Base-by-base conservation (phyloP, 2,797 vertebrate genomes). In the Acrocephalus scirpaceus region DNA sequence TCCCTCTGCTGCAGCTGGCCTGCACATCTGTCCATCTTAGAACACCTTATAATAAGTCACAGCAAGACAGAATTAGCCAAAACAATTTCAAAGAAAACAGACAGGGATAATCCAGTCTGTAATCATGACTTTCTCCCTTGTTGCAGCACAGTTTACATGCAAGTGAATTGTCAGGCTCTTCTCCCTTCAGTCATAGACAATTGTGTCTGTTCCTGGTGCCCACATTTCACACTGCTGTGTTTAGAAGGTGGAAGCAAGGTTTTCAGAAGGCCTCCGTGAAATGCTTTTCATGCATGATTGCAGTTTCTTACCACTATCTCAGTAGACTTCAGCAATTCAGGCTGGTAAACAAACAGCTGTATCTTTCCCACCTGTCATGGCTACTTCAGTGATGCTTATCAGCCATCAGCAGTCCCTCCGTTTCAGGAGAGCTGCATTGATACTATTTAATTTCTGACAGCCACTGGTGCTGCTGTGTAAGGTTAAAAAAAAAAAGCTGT, bases 1-100 rank as follows among this genome's bases (percentile, higher is more conserved):
- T 95, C 61, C 45, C 78, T 90, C 50, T 89, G 77, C 88, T 86
- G 58, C 5, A 17, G 66, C 93, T 92, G 70, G 81, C 29, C 81
- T 83, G 80, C 60, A 60, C 78, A 44, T 92, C 86, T 94, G 13
- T 86, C 93, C 45, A 32, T 64, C 69, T 84, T 86, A 71, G 71
- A 86, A 72, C 56, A 81, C 90, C 62, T 95, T 94, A 87, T 65
- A 84, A 72, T 95, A 90, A 82, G 70, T 78, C 83, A 57, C 67
- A 93, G 91, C 1, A 13, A 95, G 61, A 53, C 71, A 86, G 86
- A 95, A 77, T 95, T 96, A 94, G 76, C 83, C 91, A 61, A 81
- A 93, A 84, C 30, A 82, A 67, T 92, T 92, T 64, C 76, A 71
- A 38, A 76, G 86, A 77, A 95, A 69, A 51, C 88, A 90, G 76